phyloP scores from a whole-genome alignment of 2,888 invertebrate species.

The Chrysopilus asiliformis region DNA sequence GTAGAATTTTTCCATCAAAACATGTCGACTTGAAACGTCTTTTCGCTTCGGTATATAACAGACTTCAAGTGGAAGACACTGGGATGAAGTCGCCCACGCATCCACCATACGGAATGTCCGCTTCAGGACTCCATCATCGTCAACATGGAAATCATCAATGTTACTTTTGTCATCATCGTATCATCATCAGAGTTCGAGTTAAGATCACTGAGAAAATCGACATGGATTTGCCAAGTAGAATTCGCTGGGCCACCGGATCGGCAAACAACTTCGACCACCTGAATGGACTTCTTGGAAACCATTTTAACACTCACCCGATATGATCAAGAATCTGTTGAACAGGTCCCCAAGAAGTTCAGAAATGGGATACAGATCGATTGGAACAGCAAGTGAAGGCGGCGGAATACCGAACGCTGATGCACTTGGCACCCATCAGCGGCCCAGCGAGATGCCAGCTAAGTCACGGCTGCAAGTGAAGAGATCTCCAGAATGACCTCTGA shows the following conservation, averaged over 20 bases:
- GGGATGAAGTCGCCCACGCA: no score
- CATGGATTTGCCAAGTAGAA: not conserved
- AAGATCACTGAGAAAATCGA: not conserved
- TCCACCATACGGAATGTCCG: not conserved
- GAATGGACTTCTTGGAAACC: constrained; percentile 12
- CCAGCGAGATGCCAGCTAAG: no score
- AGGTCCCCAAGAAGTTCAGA: no score
- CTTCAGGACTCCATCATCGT: not conserved
- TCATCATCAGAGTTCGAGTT: not conserved
- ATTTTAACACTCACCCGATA: constrained; percentile 14
- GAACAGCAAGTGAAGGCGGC: no score
- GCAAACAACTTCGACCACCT: constrained; percentile 4
- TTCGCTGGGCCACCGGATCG: not conserved
- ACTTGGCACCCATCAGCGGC: no score
- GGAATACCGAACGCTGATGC: no score
- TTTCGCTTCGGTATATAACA: constrained; percentile 1
- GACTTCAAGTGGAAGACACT: no score
- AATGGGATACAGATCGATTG: no score
- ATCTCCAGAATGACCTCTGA: no score
- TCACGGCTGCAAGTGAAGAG: no score
- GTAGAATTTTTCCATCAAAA: constrained; percentile 6
- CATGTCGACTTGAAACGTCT: constrained; percentile 1
- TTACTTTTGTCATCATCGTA: not conserved
- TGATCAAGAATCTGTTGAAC: constrained; percentile 9
- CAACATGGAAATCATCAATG: not conserved